phyloP scores from a whole-genome alignment of 2,797 vertebrate genomes.

The Pseudopleuronectes americanus region DNA sequence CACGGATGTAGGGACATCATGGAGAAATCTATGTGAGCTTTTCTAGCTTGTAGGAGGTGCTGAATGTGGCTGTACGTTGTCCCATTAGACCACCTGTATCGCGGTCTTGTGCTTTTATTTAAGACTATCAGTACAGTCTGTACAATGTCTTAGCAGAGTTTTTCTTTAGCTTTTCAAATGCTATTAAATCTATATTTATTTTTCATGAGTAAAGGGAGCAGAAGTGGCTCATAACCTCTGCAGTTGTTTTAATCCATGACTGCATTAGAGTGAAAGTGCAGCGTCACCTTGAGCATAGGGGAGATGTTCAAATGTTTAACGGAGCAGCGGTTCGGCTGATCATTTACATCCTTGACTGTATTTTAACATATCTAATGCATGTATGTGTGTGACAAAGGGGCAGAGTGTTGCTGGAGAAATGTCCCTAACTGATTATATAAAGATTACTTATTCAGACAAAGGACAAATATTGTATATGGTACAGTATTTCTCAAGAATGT shows the following conservation, averaged over 20 bases:
- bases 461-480: neutral
- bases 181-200: neutral
- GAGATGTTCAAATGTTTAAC: neutral
- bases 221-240: neutral
- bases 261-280: neutral
- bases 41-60: neutral
- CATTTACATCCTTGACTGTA: neutral
- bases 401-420: neutral
- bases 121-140: too few species aligned
- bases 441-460: neutral
- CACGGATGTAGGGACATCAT: slow-evolving; percentile 11
- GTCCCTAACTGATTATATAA: slow-evolving; percentile 1
- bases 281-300: neutral
- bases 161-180: neutral
- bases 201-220: neutral
- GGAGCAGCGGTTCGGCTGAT: neutral
- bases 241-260: slow-evolving; percentile 7
- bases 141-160: neutral
- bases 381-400: neutral
- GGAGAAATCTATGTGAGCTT: neutral
- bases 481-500: neutral
- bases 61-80: neutral
- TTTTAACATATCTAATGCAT: neutral
- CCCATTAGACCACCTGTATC: neutral
- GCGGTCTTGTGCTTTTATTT: neutral